phyloP scores from a whole-genome alignment of 2,888 invertebrate genomes.

The Cecidostiba fungosa region DNA sequence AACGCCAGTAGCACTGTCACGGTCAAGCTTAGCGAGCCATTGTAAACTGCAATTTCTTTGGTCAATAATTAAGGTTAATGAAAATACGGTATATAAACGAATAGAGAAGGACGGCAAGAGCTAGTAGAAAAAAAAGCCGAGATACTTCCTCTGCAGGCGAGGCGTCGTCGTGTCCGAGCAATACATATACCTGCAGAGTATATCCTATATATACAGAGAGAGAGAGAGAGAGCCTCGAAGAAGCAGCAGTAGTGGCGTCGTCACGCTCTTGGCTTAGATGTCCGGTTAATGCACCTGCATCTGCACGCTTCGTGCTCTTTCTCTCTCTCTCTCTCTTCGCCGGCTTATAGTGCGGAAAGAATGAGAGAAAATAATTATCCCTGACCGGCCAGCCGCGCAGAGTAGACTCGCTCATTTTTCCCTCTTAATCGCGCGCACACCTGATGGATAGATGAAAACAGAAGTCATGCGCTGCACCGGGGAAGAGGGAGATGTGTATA shows the following conservation, averaged over 20 bases:
- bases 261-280: conserved; percentile 70
- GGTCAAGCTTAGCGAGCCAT: conserved; percentile 22
- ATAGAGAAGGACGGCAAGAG: too few relatives aligned
- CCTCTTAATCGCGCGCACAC: conserved; percentile 51
- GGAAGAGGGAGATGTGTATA: too few relatives aligned
- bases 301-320: conserved; percentile 69
- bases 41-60: conserved; percentile 13
- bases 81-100: conserved; percentile 33
- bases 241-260: conserved; percentile 35
- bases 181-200: neutral
- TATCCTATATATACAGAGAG: too few relatives aligned
- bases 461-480: conserved; percentile 39
- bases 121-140: conserved; percentile 29
- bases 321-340: neutral
- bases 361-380: conserved; percentile 63
- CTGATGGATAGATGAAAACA: conserved; percentile 61
- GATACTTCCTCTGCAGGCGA: neutral
- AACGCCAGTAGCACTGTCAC: conserved; percentile 5
- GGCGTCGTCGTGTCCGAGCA: neutral
- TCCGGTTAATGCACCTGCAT: conserved; percentile 78
- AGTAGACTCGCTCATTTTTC: conserved; percentile 45
- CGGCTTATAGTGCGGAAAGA: conserved; percentile 64
- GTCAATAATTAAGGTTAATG: conserved; percentile 59
- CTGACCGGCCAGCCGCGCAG: conserved; percentile 12
- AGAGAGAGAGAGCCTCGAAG: neutral